Percentiles rank a stretch among this genome's conserved stretches.
Conservation (phyloP, 2,113 vertebrate genomes). For the Ardeotis arabs region DNA sequence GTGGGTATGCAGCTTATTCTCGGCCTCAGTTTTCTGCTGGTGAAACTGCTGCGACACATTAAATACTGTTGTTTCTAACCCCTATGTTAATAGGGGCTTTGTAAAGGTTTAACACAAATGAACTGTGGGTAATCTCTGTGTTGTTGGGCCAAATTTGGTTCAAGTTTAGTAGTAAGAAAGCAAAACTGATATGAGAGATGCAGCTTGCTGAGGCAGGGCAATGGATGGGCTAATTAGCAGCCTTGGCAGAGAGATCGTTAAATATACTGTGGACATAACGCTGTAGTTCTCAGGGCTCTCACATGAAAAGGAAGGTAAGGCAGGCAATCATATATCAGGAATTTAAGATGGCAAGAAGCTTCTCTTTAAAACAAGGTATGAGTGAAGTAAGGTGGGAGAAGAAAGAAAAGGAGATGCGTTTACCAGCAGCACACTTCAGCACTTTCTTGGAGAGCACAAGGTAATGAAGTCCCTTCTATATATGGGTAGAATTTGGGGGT, state of each 20-base stretch:
- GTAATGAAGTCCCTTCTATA: background rate
- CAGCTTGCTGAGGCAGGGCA: background rate
- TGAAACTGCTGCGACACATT: background rate
- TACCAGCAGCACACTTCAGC: background rate
- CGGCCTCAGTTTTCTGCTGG: background rate
- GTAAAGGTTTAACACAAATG: background rate
- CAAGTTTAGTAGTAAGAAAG: background rate
- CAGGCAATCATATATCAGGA: background rate
- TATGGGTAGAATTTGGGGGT: background rate
- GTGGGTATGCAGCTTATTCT: background rate
- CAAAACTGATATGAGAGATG: background rate
- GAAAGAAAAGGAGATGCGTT: background rate
- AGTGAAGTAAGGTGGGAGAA: background rate
- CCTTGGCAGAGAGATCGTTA: background rate
- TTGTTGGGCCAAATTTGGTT: background rate
- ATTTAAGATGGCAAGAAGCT: background rate
- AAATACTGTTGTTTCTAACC: background rate
- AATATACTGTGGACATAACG: accelerated
- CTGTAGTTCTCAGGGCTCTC: background rate
- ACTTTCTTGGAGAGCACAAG: background rate
- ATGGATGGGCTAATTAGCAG: background rate
- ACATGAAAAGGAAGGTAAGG: background rate
- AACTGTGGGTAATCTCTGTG: background rate
- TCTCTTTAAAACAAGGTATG: background rate
- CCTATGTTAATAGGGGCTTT: accelerated